Conservation (phyloP, 1,140 invertebrate species). For the Drosophila ohnishii region DNA sequence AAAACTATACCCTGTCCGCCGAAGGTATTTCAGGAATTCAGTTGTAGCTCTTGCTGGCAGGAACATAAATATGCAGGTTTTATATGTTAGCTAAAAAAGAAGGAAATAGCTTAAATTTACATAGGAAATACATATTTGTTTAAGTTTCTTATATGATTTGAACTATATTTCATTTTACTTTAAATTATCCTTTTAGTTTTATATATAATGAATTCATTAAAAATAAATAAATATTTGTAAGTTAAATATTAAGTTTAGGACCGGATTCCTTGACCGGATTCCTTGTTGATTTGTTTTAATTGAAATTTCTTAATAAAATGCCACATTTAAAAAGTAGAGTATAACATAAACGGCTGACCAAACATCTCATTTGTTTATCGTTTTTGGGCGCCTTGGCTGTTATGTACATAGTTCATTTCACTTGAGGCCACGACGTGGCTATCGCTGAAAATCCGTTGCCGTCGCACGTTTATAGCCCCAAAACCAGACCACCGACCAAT, state of each 20-base stretch:
- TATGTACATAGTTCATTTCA: conserved; percentile 50
- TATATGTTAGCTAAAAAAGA: too few species aligned
- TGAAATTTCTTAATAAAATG: not conserved
- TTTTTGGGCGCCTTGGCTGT: conserved; percentile 1
- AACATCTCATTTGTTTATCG: conserved; percentile 2
- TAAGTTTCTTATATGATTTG: too few species aligned
- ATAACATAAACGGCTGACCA: conserved; percentile 1
- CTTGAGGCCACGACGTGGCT: conserved; percentile 20
- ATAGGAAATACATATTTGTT: not conserved
- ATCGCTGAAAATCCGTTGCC: conserved; percentile 17
- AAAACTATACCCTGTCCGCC: not conserved
- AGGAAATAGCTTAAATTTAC: not conserved
- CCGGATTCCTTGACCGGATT: not conserved
- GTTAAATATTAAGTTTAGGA: not conserved
- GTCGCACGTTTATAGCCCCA: conserved; percentile 14
- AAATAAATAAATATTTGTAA: not conserved
- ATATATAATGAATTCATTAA: too few species aligned
- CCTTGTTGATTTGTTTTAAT: not conserved
- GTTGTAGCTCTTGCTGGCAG: not conserved
- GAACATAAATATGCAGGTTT: not conserved
- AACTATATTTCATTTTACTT: not conserved
- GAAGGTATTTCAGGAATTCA: conserved; percentile 1
- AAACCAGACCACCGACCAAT: conserved; percentile 12
- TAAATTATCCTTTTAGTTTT: not conserved
- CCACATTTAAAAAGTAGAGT: not conserved